Evolutionary conservation across 2,797 vertebrate genomes (phyloP), one percentile per base, ranked within the genome.

Genomic region (Corythornis leucogaster): DNA sequence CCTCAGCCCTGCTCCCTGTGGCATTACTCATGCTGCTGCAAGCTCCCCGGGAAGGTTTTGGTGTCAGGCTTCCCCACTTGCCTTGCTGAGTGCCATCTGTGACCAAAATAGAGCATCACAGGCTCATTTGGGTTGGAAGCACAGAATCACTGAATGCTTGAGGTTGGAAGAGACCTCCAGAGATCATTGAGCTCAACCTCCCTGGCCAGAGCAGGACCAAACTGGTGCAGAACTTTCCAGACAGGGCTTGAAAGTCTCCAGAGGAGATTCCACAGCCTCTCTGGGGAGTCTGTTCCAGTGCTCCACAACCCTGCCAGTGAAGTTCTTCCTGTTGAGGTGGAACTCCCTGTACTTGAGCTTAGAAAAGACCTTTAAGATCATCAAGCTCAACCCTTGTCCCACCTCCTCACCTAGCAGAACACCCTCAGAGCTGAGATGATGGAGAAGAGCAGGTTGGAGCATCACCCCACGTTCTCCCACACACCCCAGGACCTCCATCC

Each of bases 401-500:
- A 21, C 46, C 31, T 66, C 69, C 53, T 74, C 30, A 59, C 48
- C 78, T 11, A 79, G 30, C 61, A 64, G 42, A 89, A 55, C 15
- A 59, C 54, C 12, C 59, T 54, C 43, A 71, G 2, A 25, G 45
- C 2, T 15, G 35, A 53, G 11, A 38, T 40, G 33, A n/a, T 61
- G 22, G 40, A 46, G 38, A 46, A 42, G 28, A 35, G 22, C 0
- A 14, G 31, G 17, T 6, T 68, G 50, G 79, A 68, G 30, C 21
- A 1, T 15, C 53, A 8, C 25, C 25, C 10, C 28, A 19, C 1
- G 2, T 0, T 1, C 43, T 66, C 30, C 33, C 55, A 35, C 1
- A 0, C 7, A 58, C 14, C 43, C 50, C 51, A 53, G 40, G 31
- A 74, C 21, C 31, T 59, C 70, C 6, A 8, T 7, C 55, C 42